Base-by-base conservation (phyloP, 2,797 vertebrate genomes). In the Gobionotothen gibberifrons region DNA sequence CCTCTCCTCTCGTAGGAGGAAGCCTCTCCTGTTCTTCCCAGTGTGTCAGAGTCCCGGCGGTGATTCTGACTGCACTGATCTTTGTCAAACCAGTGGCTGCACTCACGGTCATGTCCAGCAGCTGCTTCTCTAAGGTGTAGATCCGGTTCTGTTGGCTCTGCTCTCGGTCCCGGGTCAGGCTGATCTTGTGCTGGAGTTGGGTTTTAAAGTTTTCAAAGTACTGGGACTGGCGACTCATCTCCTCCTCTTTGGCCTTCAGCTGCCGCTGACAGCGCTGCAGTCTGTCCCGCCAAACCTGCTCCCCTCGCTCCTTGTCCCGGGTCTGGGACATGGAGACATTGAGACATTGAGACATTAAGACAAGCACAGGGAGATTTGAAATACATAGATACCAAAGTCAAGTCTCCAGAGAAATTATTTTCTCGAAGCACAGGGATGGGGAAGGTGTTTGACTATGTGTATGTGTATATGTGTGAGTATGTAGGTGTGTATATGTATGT, bases 141-240 rank as follows among this genome's bases (percentile, higher is more conserved):
- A 96, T 86, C 21, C 95, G 92, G 48, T 39, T 89, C 79, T 63
- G 93, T 52, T 97, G 93, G 52, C 62, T 84, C 72, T 87, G 71
- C 81, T 96, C 95, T 61, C 90, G 92, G 78, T 94, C 91, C 21
- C 89, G 92, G 69, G 90, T 84, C 70, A 90, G 47, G 39, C 73
- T 78, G 70, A 93, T 90, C 83, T 95, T 96, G 44, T 93, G 93
- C 58, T 92, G 93, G 73, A 96, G 95, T 43, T 93, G 93, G 68
- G 78, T 70, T 85, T 95, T 95, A 83, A 93, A 94, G 87, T 92
- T 95, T 79, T 96, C 94, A 77, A 97, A 96, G 89, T 96, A 96
- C 40, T 83, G 89, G 3, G 92, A 93, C 74, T 96, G 96, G 36
- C 71, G 90, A 78, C 91, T 94, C 87, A 96, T 91, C 78, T 95